Base-by-base conservation (phyloP, 1,140 invertebrate genomes). In the Mamestra configurata region DNA sequence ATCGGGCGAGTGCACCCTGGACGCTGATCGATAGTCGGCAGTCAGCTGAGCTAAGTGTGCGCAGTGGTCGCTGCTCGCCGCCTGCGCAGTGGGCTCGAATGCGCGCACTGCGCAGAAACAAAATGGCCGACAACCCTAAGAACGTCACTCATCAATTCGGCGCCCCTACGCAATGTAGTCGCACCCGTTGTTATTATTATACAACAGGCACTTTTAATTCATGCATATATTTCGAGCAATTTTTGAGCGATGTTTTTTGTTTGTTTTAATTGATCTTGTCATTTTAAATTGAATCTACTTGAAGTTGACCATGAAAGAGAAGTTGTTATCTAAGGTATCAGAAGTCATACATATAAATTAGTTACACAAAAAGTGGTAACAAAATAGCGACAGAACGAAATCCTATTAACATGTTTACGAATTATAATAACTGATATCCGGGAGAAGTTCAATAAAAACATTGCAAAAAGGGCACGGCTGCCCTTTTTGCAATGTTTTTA, bases 11-110 rank as follows among this genome's bases (percentile, higher is more conserved):
- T 76, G 72, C 55, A 70, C 46, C 46, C 24, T 11, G 82, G 84
- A 87, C 87, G 77, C 24, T 11, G 82, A 86, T 88, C 87, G 77
- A 87, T 88, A 84, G 57, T 57, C 18, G 18, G 37, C 75, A 79
- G 78, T 78, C 71, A 80, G 70, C 80, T 87, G 84, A 82, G 84
- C 84, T 83, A 59, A 80, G 78, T 57, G 79, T 80, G 82, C 82
- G 81, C 55, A 71, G 78, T 15, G 79, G 83, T 20, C 22, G 31
- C 31, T 27, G 85, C 89, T 90, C 79, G 83, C 82, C 84, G 88
- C 87, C 66, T 92, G 92, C 92, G 92, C 90, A 89, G 70, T 86
- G 82, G 51, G 77, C 77, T 77, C 79, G 86, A 86, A 83, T 61
- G 37, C 40, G 57, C 75, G 64, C 81, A 83, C 79, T 89, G 89